Conservation (phyloP, 2,797 vertebrate species). For the Chanos chanos region DNA sequence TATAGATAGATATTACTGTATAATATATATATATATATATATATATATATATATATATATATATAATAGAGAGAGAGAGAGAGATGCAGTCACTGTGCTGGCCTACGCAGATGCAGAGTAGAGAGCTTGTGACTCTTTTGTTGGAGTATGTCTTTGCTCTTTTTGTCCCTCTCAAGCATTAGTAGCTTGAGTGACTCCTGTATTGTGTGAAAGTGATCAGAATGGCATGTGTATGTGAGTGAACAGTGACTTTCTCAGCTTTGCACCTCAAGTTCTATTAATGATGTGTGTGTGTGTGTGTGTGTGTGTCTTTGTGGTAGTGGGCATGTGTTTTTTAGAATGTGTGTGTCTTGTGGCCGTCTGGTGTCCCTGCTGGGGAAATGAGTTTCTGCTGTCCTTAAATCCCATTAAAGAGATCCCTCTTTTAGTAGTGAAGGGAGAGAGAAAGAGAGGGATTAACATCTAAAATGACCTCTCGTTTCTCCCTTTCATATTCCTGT, state of each 20-base stretch:
- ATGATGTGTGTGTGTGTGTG: slow-evolving; percentile 1
- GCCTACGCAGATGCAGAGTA: too few species aligned
- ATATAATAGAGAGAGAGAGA: too few species aligned
- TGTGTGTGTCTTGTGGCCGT: neutral
- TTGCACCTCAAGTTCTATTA: too few species aligned
- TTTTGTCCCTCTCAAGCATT: slow-evolving; percentile 8
- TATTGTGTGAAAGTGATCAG: neutral
- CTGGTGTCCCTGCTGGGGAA: neutral
- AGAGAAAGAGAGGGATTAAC: slow-evolving; percentile 25
- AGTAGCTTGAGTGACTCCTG: neutral
- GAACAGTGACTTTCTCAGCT: too few species aligned
- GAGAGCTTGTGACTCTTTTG: too few species aligned
- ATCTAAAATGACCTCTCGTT: slow-evolving; percentile 10
- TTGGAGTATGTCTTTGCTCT: neutral
- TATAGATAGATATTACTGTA: too few species aligned
- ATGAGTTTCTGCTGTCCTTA: slow-evolving; percentile 15
- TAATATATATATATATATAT: too few species aligned
- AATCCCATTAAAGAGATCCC: slow-evolving; percentile 33
- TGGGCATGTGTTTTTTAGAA: neutral
- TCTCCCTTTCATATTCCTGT: neutral
- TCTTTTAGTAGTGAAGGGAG: slow-evolving; percentile 9
- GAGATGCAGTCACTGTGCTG: too few species aligned
- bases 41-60: too few species aligned
- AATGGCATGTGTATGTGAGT: slow-evolving; percentile 15
- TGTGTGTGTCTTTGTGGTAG: neutral